These are phyloP conservation scores for Zaprionus kolodkinae DNA, from an alignment of 1,140 invertebrate species.

Conservation along the genomic window DNA sequence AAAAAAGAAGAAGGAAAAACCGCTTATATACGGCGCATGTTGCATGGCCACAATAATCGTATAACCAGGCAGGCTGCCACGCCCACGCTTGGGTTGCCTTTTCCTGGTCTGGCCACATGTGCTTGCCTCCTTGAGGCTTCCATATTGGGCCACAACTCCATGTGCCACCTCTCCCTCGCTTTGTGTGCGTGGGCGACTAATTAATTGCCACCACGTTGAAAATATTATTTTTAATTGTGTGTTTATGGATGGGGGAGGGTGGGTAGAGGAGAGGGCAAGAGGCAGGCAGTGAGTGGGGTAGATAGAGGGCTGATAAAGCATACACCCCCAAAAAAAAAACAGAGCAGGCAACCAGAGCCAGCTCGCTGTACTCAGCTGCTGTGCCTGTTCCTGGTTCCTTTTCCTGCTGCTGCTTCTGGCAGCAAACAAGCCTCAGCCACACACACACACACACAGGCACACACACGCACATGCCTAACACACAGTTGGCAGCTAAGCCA, in stretches of 20 bases:
- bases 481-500: constrained; percentile 36
- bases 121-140: constrained; percentile 17
- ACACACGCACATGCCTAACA: constrained; percentile 13
- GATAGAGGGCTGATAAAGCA: background rate
- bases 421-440: constrained; percentile 40
- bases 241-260: constrained; percentile 54
- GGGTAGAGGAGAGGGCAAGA: constrained; percentile 8
- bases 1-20: background rate
- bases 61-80: background rate
- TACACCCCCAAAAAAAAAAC: constrained; percentile 35
- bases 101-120: constrained; percentile 9
- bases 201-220: constrained; percentile 82
- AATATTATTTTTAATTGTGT: constrained; percentile 84
- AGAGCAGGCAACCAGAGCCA: background rate
- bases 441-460: constrained; percentile 6
- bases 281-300: background rate
- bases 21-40: constrained; percentile 13
- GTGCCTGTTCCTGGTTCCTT: constrained; percentile 14
- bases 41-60: constrained; percentile 21
- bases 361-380: constrained; percentile 36
- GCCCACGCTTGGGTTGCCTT: too few species aligned
- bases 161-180: background rate
- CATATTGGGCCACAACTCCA: constrained; percentile 2
- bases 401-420: constrained; percentile 49
- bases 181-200: constrained; percentile 48